Base-by-base conservation (phyloP, 2,113 vertebrate genomes). In the Stictonetta naevosa region DNA sequence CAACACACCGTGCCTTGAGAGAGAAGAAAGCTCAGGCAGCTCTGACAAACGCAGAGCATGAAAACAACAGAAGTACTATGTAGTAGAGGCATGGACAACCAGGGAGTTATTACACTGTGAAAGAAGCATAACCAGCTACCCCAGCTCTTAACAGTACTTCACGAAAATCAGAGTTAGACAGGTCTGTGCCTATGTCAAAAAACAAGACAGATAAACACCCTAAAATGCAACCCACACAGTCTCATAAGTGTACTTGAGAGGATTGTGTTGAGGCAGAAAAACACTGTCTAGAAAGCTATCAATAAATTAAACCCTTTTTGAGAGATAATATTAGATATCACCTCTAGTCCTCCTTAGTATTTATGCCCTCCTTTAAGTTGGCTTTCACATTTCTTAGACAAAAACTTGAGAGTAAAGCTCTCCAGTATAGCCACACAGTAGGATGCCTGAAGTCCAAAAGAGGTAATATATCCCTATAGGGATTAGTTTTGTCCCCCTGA, bases 251-350 rank as follows among this genome's bases (percentile, higher is more conserved):
- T 59, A 75, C 81, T 80, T 88, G 48, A 90, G 82, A 90, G 83
- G 86, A 69, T 38, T 87, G 44, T 63, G 53, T 82, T 58, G n/a
- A 91, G 58, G 63, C n/a, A 93, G 38, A 40, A 88, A 93, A 94
- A 86, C 15, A 62, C 53, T 55, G 48, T 6, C 86, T 92, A 72
- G 52, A 94, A 94, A 86, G 33, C 55, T 81, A 53, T 11, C 40
- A 90, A 33, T 58, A 53, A 81, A 95, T 50, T 22, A 79, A 87
- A 33, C 55, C 26, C 25, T 88, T 66, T 23, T 16, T 36, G 62
- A 66, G 83, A 95, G 78, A 75, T 19, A 63, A 26, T 5, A 23
- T 48, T 55, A 55, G 26, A 9, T 48, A 64, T 23, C 40, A 53
- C 34, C 44, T 81, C 53, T 73, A 73, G n/a, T 28, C 8, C 13